These are phyloP conservation scores for Tanypteryx hageni DNA, from an alignment of 2,888 invertebrate genomes.

Conservation along the genomic window DNA sequence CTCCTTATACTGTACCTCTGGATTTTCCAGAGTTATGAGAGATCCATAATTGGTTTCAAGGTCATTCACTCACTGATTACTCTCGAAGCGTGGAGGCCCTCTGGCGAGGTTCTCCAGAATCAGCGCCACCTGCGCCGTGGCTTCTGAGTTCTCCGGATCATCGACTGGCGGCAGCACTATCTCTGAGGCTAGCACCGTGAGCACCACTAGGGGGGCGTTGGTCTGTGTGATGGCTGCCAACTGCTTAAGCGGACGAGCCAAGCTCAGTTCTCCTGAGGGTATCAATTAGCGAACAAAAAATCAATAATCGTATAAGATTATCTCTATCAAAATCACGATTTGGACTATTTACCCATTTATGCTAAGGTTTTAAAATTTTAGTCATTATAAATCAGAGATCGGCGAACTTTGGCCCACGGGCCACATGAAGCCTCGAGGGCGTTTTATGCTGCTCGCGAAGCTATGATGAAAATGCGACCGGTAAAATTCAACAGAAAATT, in stretches of 20 bases:
- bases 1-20: not conserved
- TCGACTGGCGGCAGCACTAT: constrained; percentile 72
- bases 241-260: constrained; percentile 86
- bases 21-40: constrained; percentile 37
- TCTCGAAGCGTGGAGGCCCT: constrained; percentile 88
- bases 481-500: too few species aligned
- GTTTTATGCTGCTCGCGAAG: too few species aligned
- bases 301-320: not conserved
- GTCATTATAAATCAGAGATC: too few species aligned
- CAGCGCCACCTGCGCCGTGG: constrained; percentile 89
- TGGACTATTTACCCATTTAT: too few species aligned
- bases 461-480: too few species aligned
- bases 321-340: not conserved
- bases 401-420: too few species aligned
- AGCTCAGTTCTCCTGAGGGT: constrained; percentile 82
- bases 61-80: constrained; percentile 81
- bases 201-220: constrained; percentile 88
- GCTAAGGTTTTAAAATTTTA: too few species aligned
- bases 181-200: constrained; percentile 77
- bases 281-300: constrained; percentile 63
- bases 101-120: constrained; percentile 86
- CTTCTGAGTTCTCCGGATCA: constrained; percentile 87
- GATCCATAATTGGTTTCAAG: constrained; percentile 22
- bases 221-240: constrained; percentile 88
- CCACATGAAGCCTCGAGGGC: too few species aligned